Evolutionary conservation across 2,797 vertebrate species (phyloP), one percentile per base, ranked within the genome.

Genomic region (Lacerta agilis): DNA sequence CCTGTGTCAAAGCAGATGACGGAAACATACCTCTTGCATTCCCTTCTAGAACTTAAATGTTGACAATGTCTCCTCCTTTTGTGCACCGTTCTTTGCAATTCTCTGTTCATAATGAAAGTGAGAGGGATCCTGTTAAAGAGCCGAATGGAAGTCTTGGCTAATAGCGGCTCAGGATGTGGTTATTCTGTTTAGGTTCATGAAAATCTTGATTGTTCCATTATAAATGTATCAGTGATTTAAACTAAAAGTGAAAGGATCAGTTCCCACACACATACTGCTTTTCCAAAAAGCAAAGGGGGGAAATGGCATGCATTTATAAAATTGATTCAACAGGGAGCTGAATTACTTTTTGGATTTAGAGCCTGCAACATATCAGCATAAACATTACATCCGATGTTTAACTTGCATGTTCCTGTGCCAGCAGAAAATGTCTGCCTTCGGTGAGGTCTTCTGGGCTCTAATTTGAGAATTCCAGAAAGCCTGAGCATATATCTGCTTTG

Each of bases 391-490:
- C 93, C 83, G 87, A 95, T 94, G 91, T 94, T 95, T 92, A 94
- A 93, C 94, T 96, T 94, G 91, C 86, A 93, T 94, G 78, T 93
- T 95, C 93, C 92, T 91, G 91, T 88, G 67, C 93, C 94, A 87
- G 58, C 27, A 93, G 89, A 94, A 95, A 95, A 95, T 94, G 90
- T 93, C 93, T 93, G 90, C 93, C 93, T 92, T 93, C 43, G 0
- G 94, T 92, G 94, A 94, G 92, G 89, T 94, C 93, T 94, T 94
- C 92, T 94, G 93, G 91, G 94, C 93, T 96, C 94, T 88, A 93
- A 89, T 79, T 90, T 94, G 95, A 95, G 96, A 96, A 95, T 93
- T 94, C 94, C 93, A 94, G 94, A 94, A 87, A 79, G 87, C 91
- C 87, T 86, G 86, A 93, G 94, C 88, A 20, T 93, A 90, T 77